These are phyloP conservation scores for Macrosteles quadrilineatus DNA, from an alignment of 1,140 invertebrate genomes.

Conservation along the genomic window DNA sequence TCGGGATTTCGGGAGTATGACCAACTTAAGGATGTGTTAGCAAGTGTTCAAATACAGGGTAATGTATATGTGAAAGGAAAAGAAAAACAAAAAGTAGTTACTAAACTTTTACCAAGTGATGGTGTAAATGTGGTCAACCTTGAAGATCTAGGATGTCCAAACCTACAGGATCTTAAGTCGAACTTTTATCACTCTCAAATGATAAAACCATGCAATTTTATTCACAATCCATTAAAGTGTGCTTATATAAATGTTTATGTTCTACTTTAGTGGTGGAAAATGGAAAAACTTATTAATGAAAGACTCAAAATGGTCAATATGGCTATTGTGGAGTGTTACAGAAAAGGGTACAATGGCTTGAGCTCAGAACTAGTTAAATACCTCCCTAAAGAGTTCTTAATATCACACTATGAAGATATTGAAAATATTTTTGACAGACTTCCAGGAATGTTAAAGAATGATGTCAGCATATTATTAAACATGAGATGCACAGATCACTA, in stretches of 20 bases:
- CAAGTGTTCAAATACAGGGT: background rate
- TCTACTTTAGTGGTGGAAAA: background rate
- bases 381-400: background rate
- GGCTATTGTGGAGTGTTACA: background rate
- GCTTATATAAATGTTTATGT: slow-evolving; percentile 11
- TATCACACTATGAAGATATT: background rate
- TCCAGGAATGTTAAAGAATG: background rate
- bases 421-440: background rate
- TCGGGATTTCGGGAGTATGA: background rate
- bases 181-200: background rate
- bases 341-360: background rate
- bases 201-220: slow-evolving; percentile 1
- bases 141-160: slow-evolving; percentile 4
- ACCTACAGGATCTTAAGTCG: background rate
- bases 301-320: background rate
- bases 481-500: slow-evolving; percentile 1
- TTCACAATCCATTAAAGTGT: background rate
- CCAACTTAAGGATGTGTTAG: slow-evolving; percentile 1
- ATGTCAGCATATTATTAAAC: background rate
- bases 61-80: slow-evolving; percentile 7
- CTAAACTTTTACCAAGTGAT: background rate
- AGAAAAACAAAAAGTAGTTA: background rate
- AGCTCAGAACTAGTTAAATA: background rate
- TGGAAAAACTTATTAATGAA: background rate
- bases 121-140: background rate